A percentile compares a stretch with the other conserved stretches of the same genome.
These are phyloP conservation scores for Amphipyra tragopoginis DNA, from an alignment of 2,888 invertebrate species.

Conservation along the genomic window DNA sequence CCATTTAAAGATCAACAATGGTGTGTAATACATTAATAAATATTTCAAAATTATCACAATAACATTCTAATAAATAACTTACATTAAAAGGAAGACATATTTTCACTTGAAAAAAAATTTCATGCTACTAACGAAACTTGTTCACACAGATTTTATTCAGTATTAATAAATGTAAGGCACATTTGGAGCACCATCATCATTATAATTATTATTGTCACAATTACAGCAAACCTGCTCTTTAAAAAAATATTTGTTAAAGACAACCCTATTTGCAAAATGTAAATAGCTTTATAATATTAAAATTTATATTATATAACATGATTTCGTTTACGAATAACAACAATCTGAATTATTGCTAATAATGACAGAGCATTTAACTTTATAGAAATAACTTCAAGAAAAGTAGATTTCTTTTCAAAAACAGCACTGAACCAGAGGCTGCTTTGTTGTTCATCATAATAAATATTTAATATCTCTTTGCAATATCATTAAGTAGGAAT, in stretches of 20 bases:
- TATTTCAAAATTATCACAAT: constrained; percentile 70
- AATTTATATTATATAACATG: constrained; percentile 24
- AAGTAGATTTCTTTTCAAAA: constrained; percentile 19
- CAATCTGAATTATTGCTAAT: constrained; percentile 43
- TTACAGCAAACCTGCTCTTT: constrained; percentile 7
- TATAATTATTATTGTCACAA: constrained; percentile 59
- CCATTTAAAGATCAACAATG: constrained; percentile 43
- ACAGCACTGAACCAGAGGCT: constrained; percentile 17
- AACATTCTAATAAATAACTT: constrained; percentile 60
- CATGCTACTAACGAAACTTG: constrained; percentile 56
- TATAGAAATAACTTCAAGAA: constrained; percentile 42
- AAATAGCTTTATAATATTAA: constrained; percentile 43
- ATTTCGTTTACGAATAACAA: constrained; percentile 23
- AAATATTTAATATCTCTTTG: constrained; percentile 44
- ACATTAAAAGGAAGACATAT: constrained; percentile 64
- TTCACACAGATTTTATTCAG: constrained; percentile 32
- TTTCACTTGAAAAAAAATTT: constrained; percentile 53
- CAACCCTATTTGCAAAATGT: constrained; percentile 26
- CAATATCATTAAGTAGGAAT: constrained; percentile 44
- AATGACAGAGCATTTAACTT: constrained; percentile 31
- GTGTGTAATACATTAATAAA: constrained; percentile 34
- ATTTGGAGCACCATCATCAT: constrained; percentile 57
- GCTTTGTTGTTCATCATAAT: constrained; percentile 14
- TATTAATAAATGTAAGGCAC: constrained; percentile 67
- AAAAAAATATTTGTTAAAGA: constrained; percentile 29